A percentile compares a stretch with the other conserved stretches of the same genome.
phyloP scores from a whole-genome alignment of 2,888 invertebrate genomes.

The Hypena proboscidalis region DNA sequence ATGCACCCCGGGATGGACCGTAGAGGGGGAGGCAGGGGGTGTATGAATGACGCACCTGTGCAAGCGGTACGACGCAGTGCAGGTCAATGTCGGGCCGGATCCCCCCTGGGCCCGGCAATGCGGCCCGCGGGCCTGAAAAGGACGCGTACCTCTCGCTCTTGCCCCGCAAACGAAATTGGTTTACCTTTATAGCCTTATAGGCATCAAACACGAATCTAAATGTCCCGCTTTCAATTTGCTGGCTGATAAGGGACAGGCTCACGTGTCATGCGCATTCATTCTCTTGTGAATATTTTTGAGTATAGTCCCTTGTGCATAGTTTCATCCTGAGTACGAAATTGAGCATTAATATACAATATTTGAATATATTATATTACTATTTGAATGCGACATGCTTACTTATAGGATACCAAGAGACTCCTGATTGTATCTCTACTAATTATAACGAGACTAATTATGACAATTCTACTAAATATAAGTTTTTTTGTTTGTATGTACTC shows the following conservation, averaged over 20 bases:
- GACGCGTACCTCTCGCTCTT: constrained; percentile 32
- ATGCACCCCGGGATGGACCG: constrained; percentile 6
- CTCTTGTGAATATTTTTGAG: constrained; percentile 3
- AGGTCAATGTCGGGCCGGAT: constrained; percentile 70
- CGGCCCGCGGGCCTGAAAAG: constrained; percentile 21
- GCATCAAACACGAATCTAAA: constrained; percentile 48
- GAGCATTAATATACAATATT: too few species aligned
- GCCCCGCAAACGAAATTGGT: constrained; percentile 43
- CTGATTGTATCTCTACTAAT: too few species aligned
- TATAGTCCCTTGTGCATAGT: background rate
- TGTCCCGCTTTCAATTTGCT: constrained; percentile 47
- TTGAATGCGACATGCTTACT: too few species aligned
- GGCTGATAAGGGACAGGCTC: constrained; percentile 9
- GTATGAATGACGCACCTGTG: constrained; percentile 71
- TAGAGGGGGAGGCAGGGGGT: constrained; percentile 32
- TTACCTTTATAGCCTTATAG: constrained; percentile 50
- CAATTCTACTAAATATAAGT: too few species aligned
- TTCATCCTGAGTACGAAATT: too few species aligned
- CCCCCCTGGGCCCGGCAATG: constrained; percentile 16
- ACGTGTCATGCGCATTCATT: background rate
- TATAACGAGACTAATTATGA: too few species aligned
- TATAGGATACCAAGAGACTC: too few species aligned
- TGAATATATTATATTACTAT: too few species aligned
- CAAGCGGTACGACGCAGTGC: constrained; percentile 51
- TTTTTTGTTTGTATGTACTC: too few species aligned